Evolutionary conservation across 2,888 invertebrate genomes (phyloP), one percentile per base, ranked within the genome.

Genomic region (Leptopilina syphax): DNA sequence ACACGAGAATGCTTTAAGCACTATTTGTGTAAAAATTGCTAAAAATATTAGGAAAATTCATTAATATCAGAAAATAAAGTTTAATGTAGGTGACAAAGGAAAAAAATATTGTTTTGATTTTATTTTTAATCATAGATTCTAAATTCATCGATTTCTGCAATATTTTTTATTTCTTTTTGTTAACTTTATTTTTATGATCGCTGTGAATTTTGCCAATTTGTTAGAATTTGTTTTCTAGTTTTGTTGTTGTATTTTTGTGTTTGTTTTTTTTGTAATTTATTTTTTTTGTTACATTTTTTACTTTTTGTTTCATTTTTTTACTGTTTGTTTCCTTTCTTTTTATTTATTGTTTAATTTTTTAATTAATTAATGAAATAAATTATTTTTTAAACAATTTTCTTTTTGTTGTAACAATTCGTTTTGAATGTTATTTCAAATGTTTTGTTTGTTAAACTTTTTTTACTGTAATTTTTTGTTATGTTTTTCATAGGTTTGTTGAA

Each of bases 11-110:
- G 73, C 73, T 54, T 73, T 73, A 41, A 60, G 73, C 57, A 73
- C 73, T 27, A 18, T 73, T 73, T 73, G 57, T 73, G 73, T 73
- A 13, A 73, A 18, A 73, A 73, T 73, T 73, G 57, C 68, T 47
- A 34, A 34, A 34, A 44, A 34, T 73, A 54, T 18, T n/a, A 24
- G 24, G 24, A 63, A 50, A 54, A 73, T 54, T 27, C 47, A 34
- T 34, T 18, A 34, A 50, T n/a, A 73, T 57, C 57, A 13, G 54
- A 34, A 13, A 27, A 9, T 54, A 57, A 57, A 57, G 13, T 73
- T 54, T 34, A 73, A 27, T 50, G 34, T 73, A 57, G 50, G 7
- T 8, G 2, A 54, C 18, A 18, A 47, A 34, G 34, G 34, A 34
- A 34, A 34, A 34, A 34, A 34, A 34, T 10, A n/a, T 18, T 54